These are phyloP conservation scores for Brachypodius melanocephalos DNA, from an alignment of 2,113 vertebrate species.

Conservation along the genomic window DNA sequence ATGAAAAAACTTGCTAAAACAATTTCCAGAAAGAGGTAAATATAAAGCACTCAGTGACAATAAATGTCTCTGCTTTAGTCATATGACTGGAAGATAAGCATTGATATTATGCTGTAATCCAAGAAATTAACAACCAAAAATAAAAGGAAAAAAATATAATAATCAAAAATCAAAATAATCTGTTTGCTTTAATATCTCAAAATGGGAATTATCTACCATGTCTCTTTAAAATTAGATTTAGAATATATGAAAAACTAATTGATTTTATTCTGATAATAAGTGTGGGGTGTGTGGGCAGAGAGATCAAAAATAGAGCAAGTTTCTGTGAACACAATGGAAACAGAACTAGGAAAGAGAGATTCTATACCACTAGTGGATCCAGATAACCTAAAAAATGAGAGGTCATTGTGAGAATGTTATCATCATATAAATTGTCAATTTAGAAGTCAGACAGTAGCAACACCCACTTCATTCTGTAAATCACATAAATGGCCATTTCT, in stretches of 20 bases:
- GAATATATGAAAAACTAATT: not conserved
- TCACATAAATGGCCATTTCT: not conserved
- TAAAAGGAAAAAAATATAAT: not conserved
- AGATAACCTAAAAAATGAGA: not conserved
- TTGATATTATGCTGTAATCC: not conserved
- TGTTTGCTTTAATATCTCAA: not conserved
- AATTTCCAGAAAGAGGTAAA: not conserved
- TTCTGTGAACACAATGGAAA: not conserved
- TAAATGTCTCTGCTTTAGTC: not conserved
- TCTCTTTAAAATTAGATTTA: not conserved
- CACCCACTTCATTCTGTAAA: not conserved
- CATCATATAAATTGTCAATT: not conserved
- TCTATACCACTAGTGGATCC: not conserved
- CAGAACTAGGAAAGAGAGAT: not conserved
- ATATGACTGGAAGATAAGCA: not conserved
- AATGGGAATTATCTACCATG: not conserved
- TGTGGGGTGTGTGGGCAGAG: rapidly evolving
- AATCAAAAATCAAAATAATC: not conserved
- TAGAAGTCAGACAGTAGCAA: not conserved
- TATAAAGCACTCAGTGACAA: not conserved
- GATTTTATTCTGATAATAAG: not conserved
- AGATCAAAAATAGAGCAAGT: not conserved
- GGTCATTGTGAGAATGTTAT: not conserved
- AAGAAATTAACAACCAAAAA: not conserved
- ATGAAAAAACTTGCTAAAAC: not conserved